A percentile compares a stretch with the other conserved stretches of the same genome.
Evolutionary conservation across 2,888 invertebrate genomes (phyloP).

Genomic region (Endotricha flammealis): DNA sequence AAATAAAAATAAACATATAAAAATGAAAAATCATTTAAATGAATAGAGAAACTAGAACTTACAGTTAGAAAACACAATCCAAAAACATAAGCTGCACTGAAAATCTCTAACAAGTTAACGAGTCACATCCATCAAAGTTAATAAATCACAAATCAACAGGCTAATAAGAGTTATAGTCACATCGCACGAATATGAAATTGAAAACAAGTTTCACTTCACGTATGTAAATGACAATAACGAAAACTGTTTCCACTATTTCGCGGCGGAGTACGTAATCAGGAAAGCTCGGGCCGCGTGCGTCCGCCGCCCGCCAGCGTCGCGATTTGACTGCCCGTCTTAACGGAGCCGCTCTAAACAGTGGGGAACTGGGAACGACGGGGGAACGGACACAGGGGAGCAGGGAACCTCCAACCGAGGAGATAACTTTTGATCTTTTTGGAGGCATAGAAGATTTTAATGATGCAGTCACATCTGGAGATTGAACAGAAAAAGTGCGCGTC

Average conservation of each 20-base stretch:
- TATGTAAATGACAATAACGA: conserved; percentile 62
- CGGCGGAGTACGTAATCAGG: conserved; percentile 32
- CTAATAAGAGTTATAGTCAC: conserved; percentile 36
- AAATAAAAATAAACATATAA: background rate
- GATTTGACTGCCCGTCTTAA: conserved; percentile 49
- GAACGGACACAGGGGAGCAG: conserved; percentile 45
- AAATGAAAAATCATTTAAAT: conserved; percentile 7
- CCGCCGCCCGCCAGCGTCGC: conserved; percentile 47
- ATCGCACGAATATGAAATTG: conserved; percentile 52
- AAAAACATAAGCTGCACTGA: conserved; percentile 36
- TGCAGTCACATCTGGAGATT: conserved; percentile 71
- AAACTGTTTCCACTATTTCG: conserved; percentile 61
- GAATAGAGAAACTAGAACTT: conserved; percentile 19
- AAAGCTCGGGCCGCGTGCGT: conserved; percentile 29
- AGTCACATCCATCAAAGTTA: conserved; percentile 37
- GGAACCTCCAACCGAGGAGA: conserved; percentile 61
- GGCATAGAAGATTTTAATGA: conserved; percentile 74
- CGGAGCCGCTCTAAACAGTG: conserved; percentile 27
- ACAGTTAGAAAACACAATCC: conserved; percentile 47
- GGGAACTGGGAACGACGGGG: conserved; percentile 46
- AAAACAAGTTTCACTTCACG: conserved; percentile 65
- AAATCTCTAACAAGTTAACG: conserved; percentile 30
- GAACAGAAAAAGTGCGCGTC: conserved; percentile 65
- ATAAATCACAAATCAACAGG: conserved; percentile 25
- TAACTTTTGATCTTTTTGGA: conserved; percentile 78